Evolutionary conservation across 64 coral and sea anemone species (phyloP).

Genomic region (Acropora yongei): DNA sequence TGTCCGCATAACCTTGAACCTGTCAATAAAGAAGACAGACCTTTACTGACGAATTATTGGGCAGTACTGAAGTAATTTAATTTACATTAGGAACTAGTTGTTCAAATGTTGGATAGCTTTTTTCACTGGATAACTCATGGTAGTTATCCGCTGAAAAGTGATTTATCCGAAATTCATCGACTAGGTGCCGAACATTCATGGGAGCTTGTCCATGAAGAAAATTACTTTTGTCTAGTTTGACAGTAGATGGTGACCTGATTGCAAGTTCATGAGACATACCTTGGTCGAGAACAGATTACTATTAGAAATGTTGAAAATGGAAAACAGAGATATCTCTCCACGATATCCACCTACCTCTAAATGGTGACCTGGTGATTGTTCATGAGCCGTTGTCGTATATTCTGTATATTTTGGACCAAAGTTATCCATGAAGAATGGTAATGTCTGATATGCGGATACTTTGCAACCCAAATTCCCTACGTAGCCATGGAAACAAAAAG

Average conservation of each 20-base stretch:
- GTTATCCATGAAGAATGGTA: constrained; percentile 69
- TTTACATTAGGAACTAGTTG: no score
- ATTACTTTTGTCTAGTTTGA: no score
- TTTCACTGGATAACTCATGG: not conserved
- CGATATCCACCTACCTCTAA: constrained; percentile 40
- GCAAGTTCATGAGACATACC: no score
- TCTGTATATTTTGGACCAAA: constrained; percentile 65
- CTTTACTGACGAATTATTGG: not conserved
- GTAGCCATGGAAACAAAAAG: constrained; percentile 65
- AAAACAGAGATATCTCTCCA: not conserved
- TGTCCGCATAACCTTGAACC: constrained; percentile 23
- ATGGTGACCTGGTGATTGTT: constrained; percentile 60
- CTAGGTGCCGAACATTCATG: no score
- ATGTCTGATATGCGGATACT: not conserved
- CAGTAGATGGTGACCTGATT: no score
- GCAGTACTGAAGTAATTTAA: no score
- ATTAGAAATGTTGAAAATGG: not conserved
- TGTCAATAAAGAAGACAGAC: not conserved
- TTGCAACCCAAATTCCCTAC: not conserved
- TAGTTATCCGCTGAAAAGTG: no score
- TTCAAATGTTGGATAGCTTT: not conserved
- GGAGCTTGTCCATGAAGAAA: no score
- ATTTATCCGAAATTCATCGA: no score
- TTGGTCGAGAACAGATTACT: no score
- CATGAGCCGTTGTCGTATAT: constrained; percentile 62